Base-by-base conservation (phyloP, 2,888 invertebrate genomes). In the Pegoplata infirma region DNA sequence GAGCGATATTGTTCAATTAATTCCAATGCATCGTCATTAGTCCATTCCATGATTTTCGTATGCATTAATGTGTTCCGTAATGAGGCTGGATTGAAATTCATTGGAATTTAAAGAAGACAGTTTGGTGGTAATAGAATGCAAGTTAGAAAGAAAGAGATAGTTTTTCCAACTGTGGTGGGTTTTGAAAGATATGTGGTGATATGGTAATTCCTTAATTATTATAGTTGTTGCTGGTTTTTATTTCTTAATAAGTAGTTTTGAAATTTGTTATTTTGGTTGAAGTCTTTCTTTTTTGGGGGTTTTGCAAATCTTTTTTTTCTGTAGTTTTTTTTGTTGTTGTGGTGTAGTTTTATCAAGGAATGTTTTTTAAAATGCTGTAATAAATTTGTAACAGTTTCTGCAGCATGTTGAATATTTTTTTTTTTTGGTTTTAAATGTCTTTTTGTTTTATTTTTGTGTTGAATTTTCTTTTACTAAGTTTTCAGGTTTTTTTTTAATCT, bases 11-110 rank as follows among this genome's bases (percentile, higher is more conserved):
- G 89, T 83, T 88, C 88, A 78, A 88, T 88, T 14, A 88, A 83
- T 81, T 89, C 87, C 46, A 88, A 77, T 6, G 89, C 89, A 83
- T 88, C 89, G 76, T 88, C 88, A 80, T 89, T 88, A 67, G 88
- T 89, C 88, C 88, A 88, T 84, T 88, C 88, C 88, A 88, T 88
- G 84, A 82, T 85, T 67, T 82, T 84, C 82, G 69, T 81, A 75
- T 81, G 84, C 75, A 80, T 77, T 49, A 80, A 63, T 23, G 63
- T 75, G 67, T 72, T 76, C 47, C 66, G 61, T 56, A 82, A 79
- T 71, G 82, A 82, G 68, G 84, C 84, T 40, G 84, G 75, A 78
- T 82, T 84, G 82, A 84, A 86, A 84, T 86, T 87, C 86, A 87
- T 87, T 61, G 75, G 64, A 14, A 49, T 61, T 10, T 5, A 4